These are phyloP conservation scores for Danio choprae DNA, from an alignment of 2,797 vertebrate genomes.

Conservation along the genomic window DNA sequence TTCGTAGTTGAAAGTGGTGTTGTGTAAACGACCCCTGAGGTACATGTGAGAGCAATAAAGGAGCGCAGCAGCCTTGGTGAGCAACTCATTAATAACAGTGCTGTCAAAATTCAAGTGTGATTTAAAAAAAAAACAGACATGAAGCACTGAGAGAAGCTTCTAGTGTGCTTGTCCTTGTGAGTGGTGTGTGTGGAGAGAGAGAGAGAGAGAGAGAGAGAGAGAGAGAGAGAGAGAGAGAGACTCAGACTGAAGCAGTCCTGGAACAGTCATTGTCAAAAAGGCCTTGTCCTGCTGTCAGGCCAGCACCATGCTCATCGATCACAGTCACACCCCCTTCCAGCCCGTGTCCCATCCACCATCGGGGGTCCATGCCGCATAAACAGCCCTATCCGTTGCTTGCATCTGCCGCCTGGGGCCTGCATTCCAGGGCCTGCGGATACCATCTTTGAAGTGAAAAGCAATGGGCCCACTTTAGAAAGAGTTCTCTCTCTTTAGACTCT, in stretches of 20 bases:
- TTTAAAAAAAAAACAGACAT: constrained; percentile 49
- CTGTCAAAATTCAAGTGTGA: constrained; percentile 62
- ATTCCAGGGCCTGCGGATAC: constrained; percentile 83
- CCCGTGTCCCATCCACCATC: constrained; percentile 65
- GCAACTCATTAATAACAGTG: constrained; percentile 55
- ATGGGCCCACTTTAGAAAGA: constrained; percentile 62
- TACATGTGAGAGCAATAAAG: constrained; percentile 41
- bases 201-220: not conserved
- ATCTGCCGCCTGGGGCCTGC: constrained; percentile 66
- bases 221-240: constrained; percentile 22
- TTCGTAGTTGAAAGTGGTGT: no score
- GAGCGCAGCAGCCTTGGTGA: constrained; percentile 42
- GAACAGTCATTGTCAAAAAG: constrained; percentile 68
- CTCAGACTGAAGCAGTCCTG: constrained; percentile 53
- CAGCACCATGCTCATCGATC: constrained; percentile 75
- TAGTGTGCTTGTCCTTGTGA: constrained; percentile 60
- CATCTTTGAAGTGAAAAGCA: constrained; percentile 78
- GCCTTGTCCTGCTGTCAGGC: constrained; percentile 71
- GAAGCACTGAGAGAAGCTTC: constrained; percentile 44
- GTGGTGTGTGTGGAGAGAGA: constrained; percentile 32
- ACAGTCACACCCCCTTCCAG: constrained; percentile 70
- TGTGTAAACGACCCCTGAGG: constrained; percentile 3
- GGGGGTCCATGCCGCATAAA: constrained; percentile 73
- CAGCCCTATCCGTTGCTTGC: constrained; percentile 64
- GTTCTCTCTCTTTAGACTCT: constrained; percentile 40